Evolutionary conservation across 1,140 invertebrate species (phyloP).

Genomic region (Drosophila rhopaloa): DNA sequence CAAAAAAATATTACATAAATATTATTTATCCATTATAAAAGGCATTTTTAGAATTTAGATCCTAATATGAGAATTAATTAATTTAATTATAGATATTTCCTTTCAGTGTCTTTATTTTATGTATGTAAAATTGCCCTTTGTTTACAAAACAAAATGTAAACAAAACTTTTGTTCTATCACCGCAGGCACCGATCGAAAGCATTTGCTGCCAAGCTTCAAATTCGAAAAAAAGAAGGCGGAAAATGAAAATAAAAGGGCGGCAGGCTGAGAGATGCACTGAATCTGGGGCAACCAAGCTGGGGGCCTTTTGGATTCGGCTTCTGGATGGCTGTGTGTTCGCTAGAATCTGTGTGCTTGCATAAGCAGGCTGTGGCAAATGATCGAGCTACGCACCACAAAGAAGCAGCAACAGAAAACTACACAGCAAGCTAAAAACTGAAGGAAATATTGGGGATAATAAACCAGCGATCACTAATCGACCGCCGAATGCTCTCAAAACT

Average conservation of each 20-base stretch:
- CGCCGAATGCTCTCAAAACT: not conserved
- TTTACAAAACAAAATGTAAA: constrained; percentile 84
- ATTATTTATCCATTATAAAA: too few species aligned
- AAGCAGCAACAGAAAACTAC: constrained; percentile 36
- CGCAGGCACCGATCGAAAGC: constrained; percentile 66
- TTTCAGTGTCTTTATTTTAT: constrained; percentile 17
- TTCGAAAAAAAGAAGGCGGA: constrained; percentile 16
- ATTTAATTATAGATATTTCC: not conserved
- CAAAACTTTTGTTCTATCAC: constrained; percentile 70
- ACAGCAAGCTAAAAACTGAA: constrained; percentile 53
- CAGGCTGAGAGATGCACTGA: constrained; percentile 51
- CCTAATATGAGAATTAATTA: not conserved
- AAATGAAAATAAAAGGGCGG: constrained; percentile 48
- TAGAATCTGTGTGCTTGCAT: constrained; percentile 61
- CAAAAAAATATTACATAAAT: too few species aligned
- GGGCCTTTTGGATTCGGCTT: constrained; percentile 59
- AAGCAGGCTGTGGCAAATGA: constrained; percentile 66
- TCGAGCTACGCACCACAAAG: constrained; percentile 66
- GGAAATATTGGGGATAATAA: constrained; percentile 18
- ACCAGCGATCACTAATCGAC: not conserved
- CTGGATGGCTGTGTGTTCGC: constrained; percentile 11
- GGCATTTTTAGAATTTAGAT: too few species aligned
- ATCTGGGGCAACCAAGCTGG: constrained; percentile 81
- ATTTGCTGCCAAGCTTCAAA: constrained; percentile 72
- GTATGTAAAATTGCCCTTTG: constrained; percentile 68